Base-by-base conservation (phyloP, 2,113 vertebrate species). In the Buteo buteo region DNA sequence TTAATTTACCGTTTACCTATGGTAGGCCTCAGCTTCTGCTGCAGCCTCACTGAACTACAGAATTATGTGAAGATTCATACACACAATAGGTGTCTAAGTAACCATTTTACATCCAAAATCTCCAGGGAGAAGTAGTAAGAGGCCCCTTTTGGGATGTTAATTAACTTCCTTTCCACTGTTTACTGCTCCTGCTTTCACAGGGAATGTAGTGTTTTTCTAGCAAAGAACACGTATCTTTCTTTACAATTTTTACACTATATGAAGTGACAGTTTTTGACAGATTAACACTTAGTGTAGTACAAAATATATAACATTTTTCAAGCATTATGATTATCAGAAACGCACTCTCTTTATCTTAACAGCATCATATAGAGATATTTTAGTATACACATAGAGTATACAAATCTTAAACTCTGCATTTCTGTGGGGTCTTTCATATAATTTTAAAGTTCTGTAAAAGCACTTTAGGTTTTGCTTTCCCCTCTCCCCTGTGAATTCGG, bases 121-220 rank as follows among this genome's bases (percentile, higher is more conserved):
- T 95, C 76, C 57, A 29, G 78, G 86, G 91, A 94, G 34, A 86
- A 94, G 52, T 83, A 83, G 82, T 88, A 85, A 93, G 89, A 96
- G 71, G 71, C 71, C 55, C 16, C 95, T 90, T 96, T 96, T 95
- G 95, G 94, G 90, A 96, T 97, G 93, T 88, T 97, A 97, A 97
- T 97, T 97, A 96, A 81, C 94, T 96, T 96, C 84, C 94, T 96
- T 96, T 96, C 93, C 74, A 83, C 71, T 97, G 94, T 96, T 97
- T 94, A 86, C 95, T 81, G 82, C 87, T 93, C 8, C 79, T 94
- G 50, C 88, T 82, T 95, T 96, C 93, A 82, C n/a, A 81, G 82
- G 71, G 78, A 91, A 61, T 95, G 87, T 86, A 73, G 45, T 74
- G 70, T 71, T 94, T 94, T 91, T 85, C 74, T 88, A 88, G 67